Conservation (phyloP, 1,140 invertebrate genomes). For the Magallana gigas region DNA sequence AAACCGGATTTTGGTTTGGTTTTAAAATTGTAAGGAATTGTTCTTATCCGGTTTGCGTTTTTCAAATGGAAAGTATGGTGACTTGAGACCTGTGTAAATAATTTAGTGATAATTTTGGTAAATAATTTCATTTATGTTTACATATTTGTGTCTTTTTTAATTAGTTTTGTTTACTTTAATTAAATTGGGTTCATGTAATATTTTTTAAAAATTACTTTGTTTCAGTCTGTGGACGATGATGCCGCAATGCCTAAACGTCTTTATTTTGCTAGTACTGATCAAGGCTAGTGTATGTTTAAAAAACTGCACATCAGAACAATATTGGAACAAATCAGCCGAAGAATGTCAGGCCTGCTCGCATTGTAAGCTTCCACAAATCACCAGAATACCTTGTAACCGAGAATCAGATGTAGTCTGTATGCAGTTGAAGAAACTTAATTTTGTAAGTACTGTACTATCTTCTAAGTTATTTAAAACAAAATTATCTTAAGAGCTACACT, state of each 20-base stretch:
- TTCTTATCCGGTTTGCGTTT: too few relatives aligned
- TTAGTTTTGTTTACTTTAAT: too few relatives aligned
- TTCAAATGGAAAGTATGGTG: too few relatives aligned
- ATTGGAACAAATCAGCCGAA: neutral
- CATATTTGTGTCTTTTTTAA: too few relatives aligned
- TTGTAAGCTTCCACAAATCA: constrained; percentile 10
- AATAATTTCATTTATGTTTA: too few relatives aligned
- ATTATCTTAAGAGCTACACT: too few relatives aligned
- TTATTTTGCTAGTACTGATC: neutral
- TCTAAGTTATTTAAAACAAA: too few relatives aligned
- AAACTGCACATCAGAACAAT: neutral
- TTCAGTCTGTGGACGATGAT: neutral
- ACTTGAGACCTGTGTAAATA: too few relatives aligned
- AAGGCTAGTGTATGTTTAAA: neutral
- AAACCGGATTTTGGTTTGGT: too few relatives aligned
- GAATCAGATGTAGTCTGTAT: constrained; percentile 16
- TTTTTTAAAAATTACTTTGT: neutral
- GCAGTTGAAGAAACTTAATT: neutral
- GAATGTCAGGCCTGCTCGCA: neutral
- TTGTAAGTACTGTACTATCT: neutral
- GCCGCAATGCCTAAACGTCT: neutral
- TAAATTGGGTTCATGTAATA: too few relatives aligned
- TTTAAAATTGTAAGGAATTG: too few relatives aligned
- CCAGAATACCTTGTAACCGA: neutral
- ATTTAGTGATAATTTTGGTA: too few relatives aligned